Evolutionary conservation across 2,113 vertebrate species (phyloP).

Genomic region (Coturnix japonica): DNA sequence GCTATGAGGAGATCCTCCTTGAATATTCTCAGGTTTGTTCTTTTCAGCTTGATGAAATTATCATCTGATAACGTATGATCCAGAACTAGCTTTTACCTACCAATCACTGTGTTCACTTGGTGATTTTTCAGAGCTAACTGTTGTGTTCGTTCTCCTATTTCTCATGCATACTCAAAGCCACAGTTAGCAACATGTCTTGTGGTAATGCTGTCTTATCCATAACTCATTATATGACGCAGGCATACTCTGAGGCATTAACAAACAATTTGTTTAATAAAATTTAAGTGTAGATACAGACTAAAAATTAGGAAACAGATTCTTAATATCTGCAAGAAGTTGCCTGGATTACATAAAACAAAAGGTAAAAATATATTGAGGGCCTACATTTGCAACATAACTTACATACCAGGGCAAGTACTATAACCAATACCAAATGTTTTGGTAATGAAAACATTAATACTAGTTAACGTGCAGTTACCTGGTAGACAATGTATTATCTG

Average conservation of each 20-base stretch:
- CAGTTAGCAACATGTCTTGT: background rate
- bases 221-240: background rate
- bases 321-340: background rate
- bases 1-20: accelerated
- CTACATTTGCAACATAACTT: background rate
- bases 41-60: background rate
- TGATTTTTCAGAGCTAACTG: background rate
- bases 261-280: background rate
- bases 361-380: background rate
- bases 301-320: background rate
- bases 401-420: background rate
- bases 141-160: background rate
- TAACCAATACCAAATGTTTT: background rate
- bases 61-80: background rate
- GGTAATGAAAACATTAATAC: background rate
- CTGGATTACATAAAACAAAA: background rate
- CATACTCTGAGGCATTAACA: background rate
- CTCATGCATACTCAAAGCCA: background rate
- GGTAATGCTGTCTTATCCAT: background rate
- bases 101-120: background rate
- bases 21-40: background rate
- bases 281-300: background rate
- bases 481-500: background rate
- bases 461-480: background rate
- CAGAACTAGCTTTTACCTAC: background rate